Conservation (phyloP, 1,140 invertebrate genomes). For the Aphis craccivora region DNA sequence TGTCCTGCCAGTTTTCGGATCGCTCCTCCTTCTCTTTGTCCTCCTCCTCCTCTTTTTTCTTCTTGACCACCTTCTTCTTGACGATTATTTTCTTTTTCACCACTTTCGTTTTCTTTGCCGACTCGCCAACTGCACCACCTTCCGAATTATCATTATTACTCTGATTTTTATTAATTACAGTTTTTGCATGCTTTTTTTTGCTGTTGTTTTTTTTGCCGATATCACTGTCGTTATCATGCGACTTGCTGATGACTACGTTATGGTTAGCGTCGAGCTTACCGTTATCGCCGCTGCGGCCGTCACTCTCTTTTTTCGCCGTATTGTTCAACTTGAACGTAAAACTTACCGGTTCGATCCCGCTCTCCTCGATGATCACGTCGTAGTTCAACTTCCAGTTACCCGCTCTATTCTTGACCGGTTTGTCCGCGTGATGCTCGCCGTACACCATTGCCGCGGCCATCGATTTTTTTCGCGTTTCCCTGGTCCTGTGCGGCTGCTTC, state of each 20-base stretch:
- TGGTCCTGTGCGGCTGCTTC: slow-evolving; percentile 60
- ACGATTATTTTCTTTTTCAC: slow-evolving; percentile 51
- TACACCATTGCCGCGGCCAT: not conserved
- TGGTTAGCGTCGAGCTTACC: slow-evolving; percentile 48
- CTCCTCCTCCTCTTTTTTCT: not conserved
- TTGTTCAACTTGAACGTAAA: slow-evolving; percentile 49
- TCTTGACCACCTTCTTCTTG: slow-evolving; percentile 41
- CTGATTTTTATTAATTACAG: slow-evolving; percentile 10
- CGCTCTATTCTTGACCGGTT: not conserved
- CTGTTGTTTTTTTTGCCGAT: not conserved
- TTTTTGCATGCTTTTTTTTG: slow-evolving; percentile 32
- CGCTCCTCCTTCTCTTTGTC: not conserved
- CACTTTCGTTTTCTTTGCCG: not conserved
- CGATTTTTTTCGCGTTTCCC: slow-evolving; percentile 34
- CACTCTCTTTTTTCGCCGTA: not conserved
- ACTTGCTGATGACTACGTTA: slow-evolving; percentile 26
- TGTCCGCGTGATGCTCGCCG: not conserved
- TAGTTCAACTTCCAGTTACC: slow-evolving; percentile 56
- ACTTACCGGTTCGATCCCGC: slow-evolving; percentile 47
- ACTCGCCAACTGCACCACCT: not conserved
- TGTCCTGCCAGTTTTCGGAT: not conserved
- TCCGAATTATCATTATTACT: slow-evolving; percentile 28
- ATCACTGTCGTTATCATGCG: slow-evolving; percentile 18
- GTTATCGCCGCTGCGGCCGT: not conserved
- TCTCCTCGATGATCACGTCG: slow-evolving; percentile 58